Base-by-base conservation (phyloP, 2,797 vertebrate genomes). In the Trematomus bernacchii region DNA sequence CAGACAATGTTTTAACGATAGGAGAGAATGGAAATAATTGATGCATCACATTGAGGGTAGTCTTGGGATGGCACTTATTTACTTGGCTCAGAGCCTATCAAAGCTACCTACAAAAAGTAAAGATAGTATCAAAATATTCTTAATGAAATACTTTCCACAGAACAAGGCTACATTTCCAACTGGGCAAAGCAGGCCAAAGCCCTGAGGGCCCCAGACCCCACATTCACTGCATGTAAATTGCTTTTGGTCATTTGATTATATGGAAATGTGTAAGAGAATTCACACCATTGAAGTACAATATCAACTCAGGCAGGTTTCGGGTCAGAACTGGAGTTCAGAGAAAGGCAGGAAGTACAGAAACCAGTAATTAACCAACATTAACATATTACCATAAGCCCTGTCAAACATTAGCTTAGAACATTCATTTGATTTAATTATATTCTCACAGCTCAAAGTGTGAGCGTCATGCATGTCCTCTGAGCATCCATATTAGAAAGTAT, bases 371-470 rank as follows among this genome's bases (percentile, higher is more conserved):
- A 1, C 9, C 15, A 27, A 21, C 21, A 60, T 57, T 14, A 51
- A 10, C 0, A 60, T 12, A 64, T 33, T 12, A 52, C 7, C 7
- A n/a, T 62, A 51, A 65, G 3, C 51, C 4, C 10, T 51, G 14
- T 63, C 66, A 30, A 64, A 53, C 37, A 51, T 23, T 10, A 54
- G 42, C n/a, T 37, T 37, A 43, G 51, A 10, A 23, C 18, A 53
- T 30, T 59, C 6, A 33, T 46, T 71, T n/a, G 4, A 52, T 30
- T 50, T 27, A 44, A 63, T 69, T 63, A 71, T 4, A 55, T 57
- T 48, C 40, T 18, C 43, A 30, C 21, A 13, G 59, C 37, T 47
- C 6, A 48, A 50, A 54, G 48, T 40, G 10, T 62, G 23, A 27
- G 40, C 69, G 58, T 42, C 30, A 10, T 46, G 15, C 27, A n/a